These are phyloP conservation scores for Tetraodon nigroviridis DNA, from an alignment of 2,113 vertebrate genomes.

Conservation along the genomic window DNA sequence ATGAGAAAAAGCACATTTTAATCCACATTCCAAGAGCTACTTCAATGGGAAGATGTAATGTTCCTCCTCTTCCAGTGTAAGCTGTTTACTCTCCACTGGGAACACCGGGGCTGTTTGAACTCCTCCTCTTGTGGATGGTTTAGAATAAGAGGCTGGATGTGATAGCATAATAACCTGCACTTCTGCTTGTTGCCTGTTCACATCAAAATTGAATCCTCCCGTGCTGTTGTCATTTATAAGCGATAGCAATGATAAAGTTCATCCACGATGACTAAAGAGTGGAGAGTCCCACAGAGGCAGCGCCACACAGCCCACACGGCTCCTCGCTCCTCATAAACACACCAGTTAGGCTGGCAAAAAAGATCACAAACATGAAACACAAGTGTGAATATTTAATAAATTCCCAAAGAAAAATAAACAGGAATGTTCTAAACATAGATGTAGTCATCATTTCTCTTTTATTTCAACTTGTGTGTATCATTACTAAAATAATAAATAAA, in stretches of 20 bases:
- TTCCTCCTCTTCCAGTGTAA: background rate
- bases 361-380: no score
- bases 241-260: constrained; percentile 10
- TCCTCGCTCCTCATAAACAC: background rate
- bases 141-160: constrained; percentile 22
- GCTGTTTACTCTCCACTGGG: constrained; percentile 21
- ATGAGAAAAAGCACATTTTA: constrained; percentile 24
- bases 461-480: no score
- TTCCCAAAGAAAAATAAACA: no score
- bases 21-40: constrained; percentile 26
- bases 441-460: no score
- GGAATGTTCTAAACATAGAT: no score
- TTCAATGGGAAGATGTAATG: constrained; percentile 1
- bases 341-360: no score
- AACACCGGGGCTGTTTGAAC: constrained; percentile 26
- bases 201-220: constrained; percentile 2
- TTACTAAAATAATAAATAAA: no score
- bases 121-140: constrained; percentile 24
- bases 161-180: constrained; percentile 9
- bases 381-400: no score
- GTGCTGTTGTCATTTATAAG: constrained; percentile 17
- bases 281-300: constrained; percentile 9
- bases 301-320: background rate
- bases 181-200: constrained; percentile 11
- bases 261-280: constrained; percentile 4